phyloP scores from a whole-genome alignment of 2,888 invertebrate species.

The Mylabris sibirica region DNA sequence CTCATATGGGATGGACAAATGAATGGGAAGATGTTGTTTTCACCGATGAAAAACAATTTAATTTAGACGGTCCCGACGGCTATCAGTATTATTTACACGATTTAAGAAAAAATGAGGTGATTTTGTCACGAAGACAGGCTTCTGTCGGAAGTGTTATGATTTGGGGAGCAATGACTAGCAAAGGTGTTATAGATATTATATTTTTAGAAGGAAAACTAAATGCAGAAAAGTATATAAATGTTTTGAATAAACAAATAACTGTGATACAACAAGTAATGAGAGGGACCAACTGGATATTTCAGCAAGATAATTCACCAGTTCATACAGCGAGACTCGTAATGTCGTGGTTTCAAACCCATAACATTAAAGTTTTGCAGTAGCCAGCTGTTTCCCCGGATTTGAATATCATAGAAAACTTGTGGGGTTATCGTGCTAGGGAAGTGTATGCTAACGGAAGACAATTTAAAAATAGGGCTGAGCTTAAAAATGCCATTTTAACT shows the following conservation, averaged over 20 bases:
- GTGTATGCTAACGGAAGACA: no score
- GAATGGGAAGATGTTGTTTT: constrained; percentile 8
- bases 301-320: background rate
- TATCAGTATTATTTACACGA: constrained; percentile 15
- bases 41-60: constrained; percentile 7
- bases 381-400: no score
- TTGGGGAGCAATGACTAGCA: background rate
- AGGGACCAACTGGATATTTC: background rate
- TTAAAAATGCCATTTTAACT: no score
- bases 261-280: background rate
- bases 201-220: constrained; percentile 8
- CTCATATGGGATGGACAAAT: background rate
- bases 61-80: constrained; percentile 11
- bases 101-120: background rate
- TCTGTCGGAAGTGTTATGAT: background rate
- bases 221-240: constrained; percentile 1
- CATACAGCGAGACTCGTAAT: background rate
- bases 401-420: no score
- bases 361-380: no score
- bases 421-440: no score
- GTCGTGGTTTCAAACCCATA: no score
- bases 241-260: background rate
- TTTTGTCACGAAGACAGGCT: background rate
- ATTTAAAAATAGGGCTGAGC: no score
- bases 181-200: background rate